Percentiles rank a stretch among this genome's conserved stretches.
These are phyloP conservation scores for Psittacara wagleri DNA, from an alignment of 2,113 vertebrate genomes.

Conservation along the genomic window DNA sequence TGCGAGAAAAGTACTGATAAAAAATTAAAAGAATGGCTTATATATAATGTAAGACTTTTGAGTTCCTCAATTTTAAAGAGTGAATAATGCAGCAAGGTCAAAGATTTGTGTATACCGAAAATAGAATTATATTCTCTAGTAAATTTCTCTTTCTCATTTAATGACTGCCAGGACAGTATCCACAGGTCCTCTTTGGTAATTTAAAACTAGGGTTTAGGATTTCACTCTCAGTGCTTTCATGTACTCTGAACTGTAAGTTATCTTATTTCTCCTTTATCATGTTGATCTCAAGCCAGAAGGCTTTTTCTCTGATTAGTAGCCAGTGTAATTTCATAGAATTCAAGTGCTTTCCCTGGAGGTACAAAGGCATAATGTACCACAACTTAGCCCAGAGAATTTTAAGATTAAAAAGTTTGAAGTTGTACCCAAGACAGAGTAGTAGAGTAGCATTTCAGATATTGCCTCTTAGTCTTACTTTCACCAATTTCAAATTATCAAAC, in stretches of 20 bases:
- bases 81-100: conserved; percentile 57
- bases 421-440: background rate
- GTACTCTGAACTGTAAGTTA: background rate
- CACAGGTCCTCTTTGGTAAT: background rate
- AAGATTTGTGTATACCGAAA: background rate
- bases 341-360: background rate
- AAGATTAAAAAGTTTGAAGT: background rate
- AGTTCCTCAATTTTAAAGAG: conserved; percentile 22
- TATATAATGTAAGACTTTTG: conserved; percentile 39
- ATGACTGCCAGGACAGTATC: background rate
- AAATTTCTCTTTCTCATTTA: background rate
- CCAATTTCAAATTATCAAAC: background rate
- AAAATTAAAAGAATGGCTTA: conserved; percentile 36
- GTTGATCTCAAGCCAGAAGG: background rate
- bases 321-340: background rate
- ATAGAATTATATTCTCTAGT: background rate
- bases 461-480: background rate
- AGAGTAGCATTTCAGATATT: background rate
- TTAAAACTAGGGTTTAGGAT: background rate
- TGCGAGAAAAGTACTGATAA: conserved; percentile 37
- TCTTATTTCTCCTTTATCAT: background rate
- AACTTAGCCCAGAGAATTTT: background rate
- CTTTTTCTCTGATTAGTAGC: background rate
- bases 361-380: background rate
- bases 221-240: background rate